These are phyloP conservation scores for Ceraclea dissimilis DNA, from an alignment of 2,888 invertebrate species.

Conservation along the genomic window DNA sequence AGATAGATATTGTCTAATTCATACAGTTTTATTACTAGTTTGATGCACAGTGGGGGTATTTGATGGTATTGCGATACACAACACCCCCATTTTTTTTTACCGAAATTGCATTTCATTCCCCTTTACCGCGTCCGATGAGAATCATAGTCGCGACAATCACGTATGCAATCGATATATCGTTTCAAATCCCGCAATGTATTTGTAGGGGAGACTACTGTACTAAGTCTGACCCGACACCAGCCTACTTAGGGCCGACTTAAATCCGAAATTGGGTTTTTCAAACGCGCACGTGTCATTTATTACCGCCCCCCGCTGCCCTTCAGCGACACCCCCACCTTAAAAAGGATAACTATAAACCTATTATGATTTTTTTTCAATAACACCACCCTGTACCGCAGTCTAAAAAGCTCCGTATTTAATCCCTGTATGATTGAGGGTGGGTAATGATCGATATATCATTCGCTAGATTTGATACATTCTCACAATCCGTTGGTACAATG, in stretches of 20 bases:
- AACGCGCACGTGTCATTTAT: slow-evolving; percentile 55
- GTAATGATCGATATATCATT: slow-evolving; percentile 26
- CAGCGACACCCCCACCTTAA: slow-evolving; percentile 5
- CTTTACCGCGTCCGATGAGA: slow-evolving; percentile 8
- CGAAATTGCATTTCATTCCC: slow-evolving; percentile 7
- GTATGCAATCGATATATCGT: slow-evolving; percentile 27
- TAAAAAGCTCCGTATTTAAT: slow-evolving; percentile 25
- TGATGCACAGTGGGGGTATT: neutral
- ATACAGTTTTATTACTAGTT: neutral
- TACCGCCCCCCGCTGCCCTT: slow-evolving; percentile 38
- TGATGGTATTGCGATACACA: neutral
- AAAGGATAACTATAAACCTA: slow-evolving; percentile 26
- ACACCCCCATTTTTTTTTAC: neutral
- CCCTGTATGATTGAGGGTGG: slow-evolving; percentile 14
- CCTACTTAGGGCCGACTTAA: slow-evolving; percentile 54
- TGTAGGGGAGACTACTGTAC: slow-evolving; percentile 17
- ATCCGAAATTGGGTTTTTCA: slow-evolving; percentile 55
- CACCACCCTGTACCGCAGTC: slow-evolving; percentile 16
- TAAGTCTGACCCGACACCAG: slow-evolving; percentile 23
- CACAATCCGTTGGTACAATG: slow-evolving; percentile 3
- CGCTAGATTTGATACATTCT: slow-evolving; percentile 24
- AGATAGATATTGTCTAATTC: neutral
- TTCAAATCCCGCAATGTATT: slow-evolving; percentile 24
- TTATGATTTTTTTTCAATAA: slow-evolving; percentile 26
- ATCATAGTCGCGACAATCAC: slow-evolving; percentile 23